Evolutionary conservation across 2,797 vertebrate species (phyloP), one percentile per base, ranked within the genome.

Genomic region (Mus caroli): DNA sequence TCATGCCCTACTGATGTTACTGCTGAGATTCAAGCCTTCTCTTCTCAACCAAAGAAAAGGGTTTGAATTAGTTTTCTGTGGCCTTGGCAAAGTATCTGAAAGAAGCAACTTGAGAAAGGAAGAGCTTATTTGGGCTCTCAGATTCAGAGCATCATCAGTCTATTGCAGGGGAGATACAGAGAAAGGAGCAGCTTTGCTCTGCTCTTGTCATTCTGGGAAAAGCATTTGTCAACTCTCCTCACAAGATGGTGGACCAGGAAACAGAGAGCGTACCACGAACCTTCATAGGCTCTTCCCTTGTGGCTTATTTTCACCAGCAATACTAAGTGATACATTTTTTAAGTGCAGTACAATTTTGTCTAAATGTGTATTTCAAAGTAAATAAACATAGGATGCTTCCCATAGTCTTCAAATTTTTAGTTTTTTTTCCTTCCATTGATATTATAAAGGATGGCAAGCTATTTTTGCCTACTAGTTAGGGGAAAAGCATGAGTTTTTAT

Each of bases 321-420:
- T 28, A 14, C 34, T 86, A 94, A 95, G 77, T 92, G 12, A 79
- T 0, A 31, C 31, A 6, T 5, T 95, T 95, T 34, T 97, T 97
- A 97, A 95, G 78, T 92, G 24, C 19, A 60, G 71, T 43, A 64
- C 88, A 93, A 9, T 91, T 94, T n/a, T 94, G 76, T 95, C 9
- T 88, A 86, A 95, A 96, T 76, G 54, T 14, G 4, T 43, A 3
- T 26, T 87, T 94, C 14, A 80, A 88, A 56, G 60, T 73, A 46
- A 75, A n/a, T n/a, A n/a, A n/a, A n/a, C 40, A 19, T 94, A 52
- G 95, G 28, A 91, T 96, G 92, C 94, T 93, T 92, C 90, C 91
- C 89, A 91, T 97, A 97, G 89, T 97, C 97, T 88, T 96, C 15
- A 92, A 94, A 31, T 10, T 95, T 97, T 97, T 96, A 79, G 22